A percentile compares a stretch with the other conserved stretches of the same genome.
Evolutionary conservation across 37 sponge, comb jelly and placozoan genomes (phyloP).

Genomic region (Mnemiopsis leidyi): DNA sequence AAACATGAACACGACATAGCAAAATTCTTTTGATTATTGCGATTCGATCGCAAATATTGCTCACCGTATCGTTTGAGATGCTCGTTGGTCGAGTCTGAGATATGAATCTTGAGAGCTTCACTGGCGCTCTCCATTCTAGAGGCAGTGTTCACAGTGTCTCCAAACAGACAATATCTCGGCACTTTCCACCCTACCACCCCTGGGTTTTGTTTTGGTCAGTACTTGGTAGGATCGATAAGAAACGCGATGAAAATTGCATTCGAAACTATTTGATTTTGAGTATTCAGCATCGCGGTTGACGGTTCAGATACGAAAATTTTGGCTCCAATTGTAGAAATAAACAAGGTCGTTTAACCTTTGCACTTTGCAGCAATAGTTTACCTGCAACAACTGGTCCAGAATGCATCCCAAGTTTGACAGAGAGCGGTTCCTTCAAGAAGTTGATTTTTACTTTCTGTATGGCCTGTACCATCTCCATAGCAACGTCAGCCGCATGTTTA

Average conservation of each 20-base stretch:
- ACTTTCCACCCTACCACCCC: conserved; percentile 62
- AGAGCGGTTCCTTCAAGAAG: conserved; percentile 20
- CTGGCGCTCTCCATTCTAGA: conserved; percentile 41
- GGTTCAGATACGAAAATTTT: too few relatives aligned
- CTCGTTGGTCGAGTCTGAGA: conserved; percentile 46
- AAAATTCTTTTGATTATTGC: too few relatives aligned
- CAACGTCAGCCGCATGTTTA: conserved; percentile 61
- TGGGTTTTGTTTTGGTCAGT: too few relatives aligned
- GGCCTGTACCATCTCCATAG: conserved; percentile 46
- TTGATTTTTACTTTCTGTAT: conserved; percentile 34
- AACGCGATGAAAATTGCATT: too few relatives aligned
- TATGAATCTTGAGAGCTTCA: conserved; percentile 52
- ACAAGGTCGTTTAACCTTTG: too few relatives aligned
- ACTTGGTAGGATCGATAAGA: too few relatives aligned
- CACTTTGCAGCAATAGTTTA: too few relatives aligned
- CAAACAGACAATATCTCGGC: conserved; percentile 50
- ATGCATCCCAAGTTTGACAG: conserved; percentile 59
- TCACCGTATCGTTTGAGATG: conserved; percentile 59
- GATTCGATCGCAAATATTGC: too few relatives aligned
- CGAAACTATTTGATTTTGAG: too few relatives aligned
- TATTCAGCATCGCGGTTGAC: too few relatives aligned
- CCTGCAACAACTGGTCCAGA: conserved; percentile 59
- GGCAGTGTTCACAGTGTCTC: conserved; percentile 64
- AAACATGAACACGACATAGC: too few relatives aligned
- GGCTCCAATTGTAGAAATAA: too few relatives aligned